Evolutionary conservation across 1,140 invertebrate genomes (phyloP), one percentile per base, ranked within the genome.

Genomic region (Plodia interpunctella): DNA sequence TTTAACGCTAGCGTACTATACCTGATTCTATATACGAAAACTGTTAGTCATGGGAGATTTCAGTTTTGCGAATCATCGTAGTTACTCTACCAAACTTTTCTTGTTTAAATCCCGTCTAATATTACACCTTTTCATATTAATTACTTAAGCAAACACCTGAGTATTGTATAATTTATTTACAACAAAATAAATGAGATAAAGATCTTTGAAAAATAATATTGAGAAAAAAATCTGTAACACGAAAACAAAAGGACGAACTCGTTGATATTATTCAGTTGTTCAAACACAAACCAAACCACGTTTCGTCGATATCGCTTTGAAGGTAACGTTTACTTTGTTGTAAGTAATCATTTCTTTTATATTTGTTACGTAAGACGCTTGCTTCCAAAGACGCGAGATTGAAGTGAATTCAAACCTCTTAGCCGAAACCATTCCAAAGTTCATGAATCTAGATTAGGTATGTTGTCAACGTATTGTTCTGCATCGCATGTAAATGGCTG

Each of bases 11-110:
- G 21, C n/a, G 32, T 35, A 35, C 13, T 35, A 35, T 35, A 35
- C 21, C 21, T 32, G 30, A 32, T 32, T n/a, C 19, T 15, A 50
- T 49, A 50, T 15, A 15, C 18, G 52, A 38, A 64, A 60, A 57
- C 50, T 32, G 57, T 55, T 64, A 6, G 49, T 57, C 62, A 60
- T 57, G 54, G 30, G 56, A 57, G 30, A 60, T 57, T 64, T 64
- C 56, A 55, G 53, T 64, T 64, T 10, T 64, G 62, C 58, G 62
- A 63, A 60, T 60, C 61, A 67, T 60, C 55, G 13, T 25, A 53
- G 20, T n/a, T n/a, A n/a, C 13, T 25, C 19, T 6, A 44, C 38
- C 15, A 44, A 44, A 44, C 38, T 44, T 44, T 44, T 15, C 38
- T 44, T 44, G 38, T 44, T 44, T 44, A 5, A 44, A 44, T 15